phyloP scores from a whole-genome alignment of 1,140 invertebrate genomes.

The Euwallacea similis region DNA sequence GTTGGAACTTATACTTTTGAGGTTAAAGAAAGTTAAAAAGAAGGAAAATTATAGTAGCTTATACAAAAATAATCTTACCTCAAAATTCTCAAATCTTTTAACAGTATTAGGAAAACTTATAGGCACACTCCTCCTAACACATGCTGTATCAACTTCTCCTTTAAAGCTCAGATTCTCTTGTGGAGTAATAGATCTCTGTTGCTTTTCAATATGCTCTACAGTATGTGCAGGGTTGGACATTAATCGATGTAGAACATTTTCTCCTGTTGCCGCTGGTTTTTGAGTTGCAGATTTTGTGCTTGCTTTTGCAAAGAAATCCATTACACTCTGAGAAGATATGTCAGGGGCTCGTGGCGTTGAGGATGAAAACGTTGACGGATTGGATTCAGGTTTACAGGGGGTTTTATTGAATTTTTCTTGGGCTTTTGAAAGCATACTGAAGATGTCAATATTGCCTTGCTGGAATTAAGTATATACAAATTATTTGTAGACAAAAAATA shows the following conservation, averaged over 20 bases:
- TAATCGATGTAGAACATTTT: constrained; percentile 64
- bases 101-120: constrained; percentile 47
- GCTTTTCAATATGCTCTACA: constrained; percentile 86
- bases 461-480: constrained; percentile 2
- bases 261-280: constrained; percentile 57
- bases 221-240: constrained; percentile 80
- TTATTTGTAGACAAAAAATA: background rate
- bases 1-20: no score
- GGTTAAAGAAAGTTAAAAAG: background rate
- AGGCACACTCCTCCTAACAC: constrained; percentile 55
- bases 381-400: constrained; percentile 48
- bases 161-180: constrained; percentile 57
- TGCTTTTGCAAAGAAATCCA: constrained; percentile 83
- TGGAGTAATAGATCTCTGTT: constrained; percentile 74
- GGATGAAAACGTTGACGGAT: constrained; percentile 44
- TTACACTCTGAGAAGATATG: constrained; percentile 73
- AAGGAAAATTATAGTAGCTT: background rate
- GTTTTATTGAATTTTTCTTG: constrained; percentile 75
- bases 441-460: constrained; percentile 37
- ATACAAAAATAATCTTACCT: constrained; percentile 22
- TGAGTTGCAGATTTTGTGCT: constrained; percentile 63
- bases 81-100: constrained; percentile 22
- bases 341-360: constrained; percentile 47
- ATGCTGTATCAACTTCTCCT: constrained; percentile 40
- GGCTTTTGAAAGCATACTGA: constrained; percentile 81